Evolutionary conservation across 2,888 invertebrate genomes (phyloP).

Genomic region (Nemoura dubitans): DNA sequence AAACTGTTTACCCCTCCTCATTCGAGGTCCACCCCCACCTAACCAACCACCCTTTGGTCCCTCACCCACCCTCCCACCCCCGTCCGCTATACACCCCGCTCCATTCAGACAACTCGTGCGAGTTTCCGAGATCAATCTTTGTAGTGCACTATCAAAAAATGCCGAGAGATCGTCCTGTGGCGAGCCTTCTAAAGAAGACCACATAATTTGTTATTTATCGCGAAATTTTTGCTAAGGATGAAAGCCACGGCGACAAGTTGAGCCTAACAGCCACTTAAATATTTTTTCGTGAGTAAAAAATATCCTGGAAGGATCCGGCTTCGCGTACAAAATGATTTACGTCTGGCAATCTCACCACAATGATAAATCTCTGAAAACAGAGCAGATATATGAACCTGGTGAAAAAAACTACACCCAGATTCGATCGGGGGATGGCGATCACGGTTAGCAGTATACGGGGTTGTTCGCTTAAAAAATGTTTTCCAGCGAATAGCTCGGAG

Average conservation of each 20-base stretch:
- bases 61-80: neutral
- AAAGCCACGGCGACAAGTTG: neutral
- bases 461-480: slow-evolving; percentile 3
- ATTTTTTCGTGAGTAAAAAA: neutral
- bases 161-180: neutral
- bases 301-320: neutral
- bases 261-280: neutral
- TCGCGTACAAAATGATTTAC: slow-evolving; percentile 1
- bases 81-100: neutral
- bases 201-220: neutral
- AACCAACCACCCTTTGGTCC: neutral
- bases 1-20: slow-evolving; percentile 48
- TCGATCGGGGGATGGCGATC: neutral
- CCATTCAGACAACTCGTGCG: slow-evolving; percentile 28
- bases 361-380: neutral
- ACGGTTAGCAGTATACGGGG: neutral
- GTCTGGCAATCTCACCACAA: neutral
- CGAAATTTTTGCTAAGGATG: neutral
- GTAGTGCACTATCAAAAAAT: slow-evolving; percentile 3
- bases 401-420: neutral
- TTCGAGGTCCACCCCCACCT: neutral
- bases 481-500: no score
- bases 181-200: neutral
- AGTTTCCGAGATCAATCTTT: slow-evolving; percentile 19
- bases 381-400: neutral